Evolutionary conservation across 2,797 vertebrate species (phyloP), one percentile per base, ranked within the genome.

Genomic region (Zenarchopterus dispar): DNA sequence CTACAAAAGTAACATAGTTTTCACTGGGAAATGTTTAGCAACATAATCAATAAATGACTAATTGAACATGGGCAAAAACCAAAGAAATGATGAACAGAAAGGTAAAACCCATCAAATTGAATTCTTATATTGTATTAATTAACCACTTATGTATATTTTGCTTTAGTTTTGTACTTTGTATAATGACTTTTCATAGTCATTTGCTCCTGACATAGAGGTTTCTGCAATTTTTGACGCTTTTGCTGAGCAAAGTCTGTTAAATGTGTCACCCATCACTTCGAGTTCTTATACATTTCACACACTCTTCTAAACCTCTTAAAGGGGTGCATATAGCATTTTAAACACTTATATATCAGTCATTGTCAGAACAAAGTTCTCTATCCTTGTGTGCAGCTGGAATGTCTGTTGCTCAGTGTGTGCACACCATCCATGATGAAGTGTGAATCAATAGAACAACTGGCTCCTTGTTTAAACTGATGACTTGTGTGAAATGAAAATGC

Each of bases 301-400:
- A 10, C 39, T 62, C 16, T n/a, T 54, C 70, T 68, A 43, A 77
- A 24, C 41, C 17, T 42, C 28, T 31, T 7, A 31, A 31, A 31
- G 28, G 24, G 24, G 24, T 31, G 6, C 8, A 7, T 31, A 9
- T 31, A 6, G 28, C 28, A 31, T 31, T 31, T 31, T 31, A 31
- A 31, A 31, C 6, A 9, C 8, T 1, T 9, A 28, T 28, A 7
- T 31, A 31, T 31, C 28, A 31, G 6, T 31, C 28, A 31, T 3
- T 31, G 28, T 9, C 28, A 31, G 28, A 31, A 31, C 28, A 31
- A 31, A 7, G 28, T 31, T 31, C 2, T 31, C 28, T 9, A 31
- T 31, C 28, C 28, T 31, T 31, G 28, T 31, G 28, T 31, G 28
- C 28, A 31, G 8, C 28, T 3, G 28, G 6, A 31, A 31, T 7